Evolutionary conservation across 1,140 invertebrate species (phyloP), one percentile per base, ranked within the genome.

Genomic region (Drosophila paulistorum): DNA sequence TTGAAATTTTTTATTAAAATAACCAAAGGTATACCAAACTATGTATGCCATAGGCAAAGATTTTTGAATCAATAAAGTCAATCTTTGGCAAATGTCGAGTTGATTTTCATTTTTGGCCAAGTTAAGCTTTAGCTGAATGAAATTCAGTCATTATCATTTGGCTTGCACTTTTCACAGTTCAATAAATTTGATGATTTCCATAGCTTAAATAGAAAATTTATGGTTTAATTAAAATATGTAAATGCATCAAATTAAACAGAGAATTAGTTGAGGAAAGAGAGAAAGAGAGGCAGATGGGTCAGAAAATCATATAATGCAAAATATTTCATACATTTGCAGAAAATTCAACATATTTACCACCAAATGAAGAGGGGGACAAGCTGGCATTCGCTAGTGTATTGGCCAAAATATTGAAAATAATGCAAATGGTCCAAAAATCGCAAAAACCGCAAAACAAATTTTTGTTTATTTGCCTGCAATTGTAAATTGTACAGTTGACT

Each of bases 171-270:
- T 59, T 35, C 48, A 41, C 17, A 37, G 59, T 13, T 30, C 67
- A 70, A 51, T 65, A 45, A n/a, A 35, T 51, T 54, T 55, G 26
- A 59, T 65, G 54, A 42, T 61, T 30, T 73, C 35, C 11, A 51
- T 67, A 68, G 75, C 51, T 65, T 60, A 74, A 74, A 66, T 41
- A 51, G 70, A 61, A 68, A 87, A 74, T 87, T 87, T 87, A 82
- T 87, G 83, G 87, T 87, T 89, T 87, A 87, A 87, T 87, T 87
- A 87, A 87, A 87, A 87, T 87, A 87, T 87, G 83, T 76, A 87
- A 87, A 87, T 87, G 71, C 70, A 70, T 37, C 70, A 79, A 86
- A 77, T 83, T 68, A 77, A 65, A 67, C 74, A 77, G 74, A 75
- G 20, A 33, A 17, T 33, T 13, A 13, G 33, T 20, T 17, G 17